These are phyloP conservation scores for Patiria miniata DNA, from an alignment of 35 echinoderm and acorn worm genomes.

Conservation along the genomic window DNA sequence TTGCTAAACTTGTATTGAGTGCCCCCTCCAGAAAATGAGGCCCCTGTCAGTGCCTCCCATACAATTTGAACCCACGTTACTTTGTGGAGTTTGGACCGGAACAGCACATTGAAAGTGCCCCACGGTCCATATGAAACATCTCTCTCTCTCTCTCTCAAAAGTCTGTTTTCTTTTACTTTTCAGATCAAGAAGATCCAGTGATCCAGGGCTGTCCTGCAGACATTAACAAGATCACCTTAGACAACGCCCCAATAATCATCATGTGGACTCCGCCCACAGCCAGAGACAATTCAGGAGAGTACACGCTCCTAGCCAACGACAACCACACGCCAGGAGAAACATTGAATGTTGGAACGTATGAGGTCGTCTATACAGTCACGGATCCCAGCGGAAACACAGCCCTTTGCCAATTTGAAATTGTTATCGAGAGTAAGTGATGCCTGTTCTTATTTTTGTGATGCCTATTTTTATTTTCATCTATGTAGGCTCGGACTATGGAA, in stretches of 20 bases:
- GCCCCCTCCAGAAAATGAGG: too few relatives aligned
- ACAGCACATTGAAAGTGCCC: too few relatives aligned
- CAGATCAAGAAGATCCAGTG: slow-evolving; percentile 49
- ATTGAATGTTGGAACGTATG: slow-evolving; percentile 18
- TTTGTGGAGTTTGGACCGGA: too few relatives aligned
- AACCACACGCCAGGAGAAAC: background rate
- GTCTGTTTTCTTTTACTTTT: background rate
- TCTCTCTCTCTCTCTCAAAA: too few relatives aligned
- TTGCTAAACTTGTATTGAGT: too few relatives aligned
- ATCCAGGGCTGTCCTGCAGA: slow-evolving; percentile 18
- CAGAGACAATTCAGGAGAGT: slow-evolving; percentile 48
- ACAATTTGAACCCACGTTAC: too few relatives aligned
- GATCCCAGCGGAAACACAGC: slow-evolving; percentile 36
- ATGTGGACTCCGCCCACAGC: slow-evolving; percentile 41
- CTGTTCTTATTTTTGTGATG: too few relatives aligned
- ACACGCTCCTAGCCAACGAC: background rate
- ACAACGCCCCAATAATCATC: background rate
- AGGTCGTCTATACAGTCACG: slow-evolving; percentile 50
- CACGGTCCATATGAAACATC: too few relatives aligned
- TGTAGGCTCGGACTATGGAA: too few relatives aligned
- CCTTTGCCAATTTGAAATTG: slow-evolving; percentile 58
- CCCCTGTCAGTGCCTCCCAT: too few relatives aligned
- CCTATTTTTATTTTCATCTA: too few relatives aligned
- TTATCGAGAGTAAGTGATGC: slow-evolving; percentile 22
- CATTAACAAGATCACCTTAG: background rate